These are phyloP conservation scores for Pitangus sulphuratus DNA, from an alignment of 2,797 vertebrate genomes.

Conservation along the genomic window DNA sequence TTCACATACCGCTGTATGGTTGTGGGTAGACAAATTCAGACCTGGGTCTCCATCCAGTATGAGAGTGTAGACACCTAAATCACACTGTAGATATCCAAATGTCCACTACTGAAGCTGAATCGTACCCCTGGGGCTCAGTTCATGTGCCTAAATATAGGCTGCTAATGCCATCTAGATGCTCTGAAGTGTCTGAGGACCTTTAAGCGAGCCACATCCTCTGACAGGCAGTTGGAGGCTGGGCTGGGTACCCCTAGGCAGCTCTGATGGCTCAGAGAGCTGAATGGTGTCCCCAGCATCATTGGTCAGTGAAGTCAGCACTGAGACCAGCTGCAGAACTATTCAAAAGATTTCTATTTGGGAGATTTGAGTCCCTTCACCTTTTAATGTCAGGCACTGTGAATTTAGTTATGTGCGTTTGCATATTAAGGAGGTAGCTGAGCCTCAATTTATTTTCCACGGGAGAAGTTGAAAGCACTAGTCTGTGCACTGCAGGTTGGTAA, in stretches of 20 bases:
- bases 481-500: not conserved
- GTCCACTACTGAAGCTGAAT: not conserved
- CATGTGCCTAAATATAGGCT: not conserved
- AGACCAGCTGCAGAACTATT: not conserved
- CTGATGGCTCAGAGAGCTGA: not conserved
- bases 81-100: not conserved
- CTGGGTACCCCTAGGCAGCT: not conserved
- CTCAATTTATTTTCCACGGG: not conserved
- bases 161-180: conserved; percentile 32
- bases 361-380: not conserved
- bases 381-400: not conserved
- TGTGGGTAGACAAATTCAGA: not conserved
- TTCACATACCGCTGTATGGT: not conserved
- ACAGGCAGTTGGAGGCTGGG: not conserved
- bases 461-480: not conserved
- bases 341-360: not conserved
- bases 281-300: not conserved
- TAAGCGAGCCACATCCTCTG: not conserved
- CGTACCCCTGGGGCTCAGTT: not conserved
- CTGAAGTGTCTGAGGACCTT: not conserved
- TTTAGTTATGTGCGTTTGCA: not conserved
- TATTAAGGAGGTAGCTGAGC: not conserved
- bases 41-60: not conserved
- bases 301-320: not conserved
- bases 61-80: not conserved